Evolutionary conservation across 1,140 invertebrate genomes (phyloP).

Genomic region (Drosophila ficusphila): DNA sequence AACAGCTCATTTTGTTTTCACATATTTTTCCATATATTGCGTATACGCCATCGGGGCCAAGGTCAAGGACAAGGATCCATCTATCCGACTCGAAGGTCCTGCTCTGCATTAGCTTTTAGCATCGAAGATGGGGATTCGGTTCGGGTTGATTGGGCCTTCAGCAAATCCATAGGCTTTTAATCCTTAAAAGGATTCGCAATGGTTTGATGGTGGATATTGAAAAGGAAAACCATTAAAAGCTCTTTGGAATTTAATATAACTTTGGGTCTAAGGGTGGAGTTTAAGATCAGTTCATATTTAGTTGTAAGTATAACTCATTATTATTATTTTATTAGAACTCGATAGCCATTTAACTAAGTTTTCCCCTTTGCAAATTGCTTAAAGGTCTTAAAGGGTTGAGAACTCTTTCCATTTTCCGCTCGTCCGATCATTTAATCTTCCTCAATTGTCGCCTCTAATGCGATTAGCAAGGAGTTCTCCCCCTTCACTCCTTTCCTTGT

Average conservation of each 20-base stretch:
- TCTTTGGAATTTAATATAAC: background rate
- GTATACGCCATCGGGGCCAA: conserved; percentile 44
- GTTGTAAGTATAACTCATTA: no score
- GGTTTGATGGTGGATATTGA: background rate
- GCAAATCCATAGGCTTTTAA: conserved; percentile 21
- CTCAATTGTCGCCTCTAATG: conserved; percentile 32
- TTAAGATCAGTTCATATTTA: no score
- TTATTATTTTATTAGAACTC: no score
- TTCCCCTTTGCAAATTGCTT: background rate
- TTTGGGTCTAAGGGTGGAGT: no score
- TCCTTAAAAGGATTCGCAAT: background rate
- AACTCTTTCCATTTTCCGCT: conserved; percentile 1
- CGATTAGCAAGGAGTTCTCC: conserved; percentile 28
- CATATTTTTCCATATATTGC: conserved; percentile 40
- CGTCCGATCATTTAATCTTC: conserved; percentile 21
- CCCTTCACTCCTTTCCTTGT: background rate
- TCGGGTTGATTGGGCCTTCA: conserved; percentile 13
- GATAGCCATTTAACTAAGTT: no score
- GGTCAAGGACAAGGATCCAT: conserved; percentile 52
- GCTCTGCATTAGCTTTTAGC: background rate
- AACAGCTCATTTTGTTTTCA: conserved; percentile 21
- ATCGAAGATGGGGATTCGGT: background rate
- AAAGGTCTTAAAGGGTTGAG: background rate
- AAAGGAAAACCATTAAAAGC: background rate
- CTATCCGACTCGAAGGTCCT: conserved; percentile 5